Evolutionary conservation across 2,113 vertebrate species (phyloP).

Genomic region (Lethenteron reissneri): DNA sequence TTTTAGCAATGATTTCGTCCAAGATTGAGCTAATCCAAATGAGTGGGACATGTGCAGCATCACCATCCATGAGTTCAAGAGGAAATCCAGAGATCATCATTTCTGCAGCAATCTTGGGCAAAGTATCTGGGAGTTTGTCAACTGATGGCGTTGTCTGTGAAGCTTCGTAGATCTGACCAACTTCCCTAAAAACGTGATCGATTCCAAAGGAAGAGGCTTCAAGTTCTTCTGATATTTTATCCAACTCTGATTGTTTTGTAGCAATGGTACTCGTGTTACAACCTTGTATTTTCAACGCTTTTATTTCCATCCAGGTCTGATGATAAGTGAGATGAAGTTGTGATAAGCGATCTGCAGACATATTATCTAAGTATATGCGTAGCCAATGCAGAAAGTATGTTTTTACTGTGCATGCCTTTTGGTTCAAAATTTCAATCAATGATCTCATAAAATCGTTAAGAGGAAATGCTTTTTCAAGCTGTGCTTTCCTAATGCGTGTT

Average conservation of each 20-base stretch:
- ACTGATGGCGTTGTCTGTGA: conserved; percentile 15
- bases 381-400: background rate
- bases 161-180: conserved; percentile 41
- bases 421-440: no score
- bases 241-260: background rate
- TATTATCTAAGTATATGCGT: background rate
- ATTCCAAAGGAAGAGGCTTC: conserved; percentile 26
- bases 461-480: background rate
- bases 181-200: conserved; percentile 39
- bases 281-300: background rate
- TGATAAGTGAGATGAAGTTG: conserved; percentile 7
- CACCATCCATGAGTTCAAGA: conserved; percentile 37
- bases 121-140: background rate
- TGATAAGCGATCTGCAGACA: background rate
- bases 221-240: conserved; percentile 6
- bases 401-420: background rate
- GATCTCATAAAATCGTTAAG: no score
- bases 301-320: conserved; percentile 1
- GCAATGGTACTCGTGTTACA: background rate
- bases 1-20: no score
- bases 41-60: conserved; percentile 30
- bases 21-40: conserved; percentile 31
- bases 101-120: conserved; percentile 18
- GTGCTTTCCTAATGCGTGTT: background rate
- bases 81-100: conserved; percentile 32